Evolutionary conservation across 2,888 invertebrate species (phyloP).

Genomic region (Lepetodrilus schrolli): DNA sequence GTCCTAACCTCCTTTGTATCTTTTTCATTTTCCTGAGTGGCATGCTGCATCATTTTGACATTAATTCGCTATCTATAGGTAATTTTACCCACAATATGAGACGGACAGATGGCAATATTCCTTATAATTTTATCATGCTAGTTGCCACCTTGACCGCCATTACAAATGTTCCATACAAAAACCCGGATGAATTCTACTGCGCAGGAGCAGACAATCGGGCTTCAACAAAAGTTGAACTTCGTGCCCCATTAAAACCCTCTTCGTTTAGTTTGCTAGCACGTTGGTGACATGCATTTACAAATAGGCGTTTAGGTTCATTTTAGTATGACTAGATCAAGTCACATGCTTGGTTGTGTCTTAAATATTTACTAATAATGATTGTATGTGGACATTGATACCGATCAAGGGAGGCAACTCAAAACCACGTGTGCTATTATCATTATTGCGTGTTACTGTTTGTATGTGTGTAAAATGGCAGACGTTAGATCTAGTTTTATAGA

Average conservation of each 20-base stretch:
- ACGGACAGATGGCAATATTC: conserved; percentile 49
- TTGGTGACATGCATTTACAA: not conserved
- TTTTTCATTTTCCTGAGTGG: conserved; percentile 76
- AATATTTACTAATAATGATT: not conserved
- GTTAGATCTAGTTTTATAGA: too few relatives aligned
- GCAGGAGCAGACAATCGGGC: conserved; percentile 49
- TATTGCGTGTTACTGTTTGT: too few relatives aligned
- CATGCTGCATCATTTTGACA: conserved; percentile 86
- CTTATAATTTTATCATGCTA: conserved; percentile 57
- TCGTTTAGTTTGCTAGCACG: not conserved
- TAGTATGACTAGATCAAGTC: not conserved
- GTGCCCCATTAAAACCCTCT: not conserved
- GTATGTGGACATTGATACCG: not conserved
- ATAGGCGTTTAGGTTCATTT: not conserved
- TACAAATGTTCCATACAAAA: conserved; percentile 66
- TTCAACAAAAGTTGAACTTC: conserved; percentile 19
- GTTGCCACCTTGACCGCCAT: conserved; percentile 74
- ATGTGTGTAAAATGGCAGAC: too few relatives aligned
- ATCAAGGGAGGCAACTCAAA: not conserved
- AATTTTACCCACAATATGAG: conserved; percentile 24
- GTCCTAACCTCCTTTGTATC: conserved; percentile 62
- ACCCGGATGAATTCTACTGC: conserved; percentile 71
- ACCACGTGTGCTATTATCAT: conserved; percentile 23
- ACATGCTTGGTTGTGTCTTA: not conserved
- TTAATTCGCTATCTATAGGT: conserved; percentile 21